Percentiles rank a stretch among this genome's conserved stretches.
phyloP scores from a whole-genome alignment of 2,113 vertebrate species.

The Morone saxatilis region DNA sequence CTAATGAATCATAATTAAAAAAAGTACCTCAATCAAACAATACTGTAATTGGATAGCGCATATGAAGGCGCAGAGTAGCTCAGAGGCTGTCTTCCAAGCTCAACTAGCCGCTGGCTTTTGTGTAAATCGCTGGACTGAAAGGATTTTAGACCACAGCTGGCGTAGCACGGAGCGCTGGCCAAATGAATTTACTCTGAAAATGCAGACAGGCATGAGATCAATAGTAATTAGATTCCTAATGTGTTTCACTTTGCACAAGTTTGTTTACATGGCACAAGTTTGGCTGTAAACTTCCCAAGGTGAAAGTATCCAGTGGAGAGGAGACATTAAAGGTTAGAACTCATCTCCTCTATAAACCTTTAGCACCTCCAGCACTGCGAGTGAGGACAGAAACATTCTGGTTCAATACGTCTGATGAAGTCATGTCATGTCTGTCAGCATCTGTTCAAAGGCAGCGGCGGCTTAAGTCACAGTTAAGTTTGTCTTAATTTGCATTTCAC shows the following conservation, averaged over 20 bases:
- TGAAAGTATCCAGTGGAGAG: conserved; percentile 6
- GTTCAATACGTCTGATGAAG: background rate
- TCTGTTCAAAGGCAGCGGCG: background rate
- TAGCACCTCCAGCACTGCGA: background rate
- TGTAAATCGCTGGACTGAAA: conserved; percentile 32
- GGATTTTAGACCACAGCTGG: conserved; percentile 41
- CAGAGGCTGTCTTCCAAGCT: background rate
- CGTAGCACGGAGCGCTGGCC: background rate
- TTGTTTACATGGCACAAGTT: conserved; percentile 45
- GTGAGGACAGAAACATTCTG: background rate
- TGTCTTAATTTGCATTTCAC: conserved; percentile 33
- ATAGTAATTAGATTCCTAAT: conserved; percentile 59
- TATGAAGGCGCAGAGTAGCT: background rate
- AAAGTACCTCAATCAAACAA: conserved; percentile 2
- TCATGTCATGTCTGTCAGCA: conserved; percentile 26
- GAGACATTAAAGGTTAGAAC: background rate
- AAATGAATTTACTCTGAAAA: conserved; percentile 45
- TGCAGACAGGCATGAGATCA: conserved; percentile 46
- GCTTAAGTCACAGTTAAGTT: conserved; percentile 10
- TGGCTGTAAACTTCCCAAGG: conserved; percentile 23
- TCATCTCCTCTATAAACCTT: background rate
- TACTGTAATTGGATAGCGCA: conserved; percentile 32
- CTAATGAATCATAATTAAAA: conserved; percentile 43
- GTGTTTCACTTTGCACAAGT: conserved; percentile 54
- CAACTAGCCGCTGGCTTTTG: conserved; percentile 13